Evolutionary conservation across 2,888 invertebrate genomes (phyloP).

Genomic region (Cosmia trapezina): DNA sequence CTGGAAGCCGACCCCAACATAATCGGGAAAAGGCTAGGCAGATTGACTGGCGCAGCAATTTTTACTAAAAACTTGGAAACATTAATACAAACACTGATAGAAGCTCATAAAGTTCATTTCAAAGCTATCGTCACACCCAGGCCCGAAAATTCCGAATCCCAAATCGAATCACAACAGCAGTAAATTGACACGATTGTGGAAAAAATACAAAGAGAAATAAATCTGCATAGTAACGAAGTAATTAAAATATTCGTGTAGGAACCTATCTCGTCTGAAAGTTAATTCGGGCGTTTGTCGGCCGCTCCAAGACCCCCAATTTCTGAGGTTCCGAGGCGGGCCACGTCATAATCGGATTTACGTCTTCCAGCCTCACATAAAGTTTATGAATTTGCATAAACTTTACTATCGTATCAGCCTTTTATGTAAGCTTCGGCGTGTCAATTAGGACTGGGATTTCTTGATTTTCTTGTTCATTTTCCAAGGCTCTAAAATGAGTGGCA

Average conservation of each 20-base stretch:
- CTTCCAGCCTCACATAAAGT: conserved; percentile 74
- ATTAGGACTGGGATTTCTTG: conserved; percentile 57
- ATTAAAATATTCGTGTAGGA: conserved; percentile 71
- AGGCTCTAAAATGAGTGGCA: not conserved
- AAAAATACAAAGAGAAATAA: conserved; percentile 68
- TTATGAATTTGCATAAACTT: conserved; percentile 81
- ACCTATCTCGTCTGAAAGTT: conserved; percentile 64
- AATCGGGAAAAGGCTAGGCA: too few relatives aligned
- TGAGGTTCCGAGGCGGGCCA: conserved; percentile 66
- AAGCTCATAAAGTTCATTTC: conserved; percentile 23
- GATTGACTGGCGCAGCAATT: not conserved
- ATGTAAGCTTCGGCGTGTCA: conserved; percentile 53
- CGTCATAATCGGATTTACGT: conserved; percentile 78
- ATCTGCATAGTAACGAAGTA: conserved; percentile 73
- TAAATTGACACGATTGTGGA: conserved; percentile 57
- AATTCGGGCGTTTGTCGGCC: conserved; percentile 68
- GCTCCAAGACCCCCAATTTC: conserved; percentile 63
- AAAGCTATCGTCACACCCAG: conserved; percentile 30
- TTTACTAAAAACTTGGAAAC: not conserved
- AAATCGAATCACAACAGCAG: conserved; percentile 54
- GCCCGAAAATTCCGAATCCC: conserved; percentile 7
- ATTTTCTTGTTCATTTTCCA: conserved; percentile 49
- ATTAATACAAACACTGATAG: not conserved
- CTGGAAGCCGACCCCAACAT: too few relatives aligned
- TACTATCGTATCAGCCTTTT: conserved; percentile 67